Percentiles rank a stretch among this genome's conserved stretches.
These are phyloP conservation scores for Amblyjoppa fuscipennis DNA, from an alignment of 2,888 invertebrate species.

Conservation along the genomic window DNA sequence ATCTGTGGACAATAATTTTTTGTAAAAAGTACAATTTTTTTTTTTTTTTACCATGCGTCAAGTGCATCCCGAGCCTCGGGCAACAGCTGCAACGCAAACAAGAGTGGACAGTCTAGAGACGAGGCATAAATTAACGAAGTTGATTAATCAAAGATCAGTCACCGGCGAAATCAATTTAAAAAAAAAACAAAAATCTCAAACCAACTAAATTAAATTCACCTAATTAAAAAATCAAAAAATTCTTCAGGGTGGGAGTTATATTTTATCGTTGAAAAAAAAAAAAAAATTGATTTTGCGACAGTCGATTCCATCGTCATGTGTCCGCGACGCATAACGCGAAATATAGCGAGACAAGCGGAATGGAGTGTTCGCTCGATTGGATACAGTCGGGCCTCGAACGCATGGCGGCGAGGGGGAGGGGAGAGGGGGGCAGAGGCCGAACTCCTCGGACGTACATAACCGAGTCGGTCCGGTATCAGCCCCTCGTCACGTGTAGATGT, in stretches of 20 bases:
- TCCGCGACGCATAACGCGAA: slow-evolving; percentile 34
- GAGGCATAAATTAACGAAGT: no score
- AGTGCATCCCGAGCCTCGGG: no score
- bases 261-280: not conserved
- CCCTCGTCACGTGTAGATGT: slow-evolving; percentile 82
- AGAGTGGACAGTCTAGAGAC: no score
- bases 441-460: slow-evolving; percentile 63
- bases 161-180: no score
- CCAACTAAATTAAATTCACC: no score
- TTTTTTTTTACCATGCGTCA: no score
- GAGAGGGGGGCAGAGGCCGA: slow-evolving; percentile 30
- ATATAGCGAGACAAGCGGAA: slow-evolving; percentile 23
- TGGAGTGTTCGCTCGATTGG: slow-evolving; percentile 35
- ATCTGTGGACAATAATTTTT: no score
- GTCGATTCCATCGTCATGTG: slow-evolving; percentile 46
- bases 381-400: slow-evolving; percentile 23
- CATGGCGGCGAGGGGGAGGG: not conserved
- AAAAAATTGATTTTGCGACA: not conserved
- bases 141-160: no score
- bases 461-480: slow-evolving; percentile 71
- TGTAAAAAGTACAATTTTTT: no score
- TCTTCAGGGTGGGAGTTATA: not conserved
- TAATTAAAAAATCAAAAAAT: not conserved
- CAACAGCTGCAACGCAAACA: no score
- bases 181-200: no score